Conservation (phyloP, 2,888 invertebrate genomes). For the Drosophila tanythrix region DNA sequence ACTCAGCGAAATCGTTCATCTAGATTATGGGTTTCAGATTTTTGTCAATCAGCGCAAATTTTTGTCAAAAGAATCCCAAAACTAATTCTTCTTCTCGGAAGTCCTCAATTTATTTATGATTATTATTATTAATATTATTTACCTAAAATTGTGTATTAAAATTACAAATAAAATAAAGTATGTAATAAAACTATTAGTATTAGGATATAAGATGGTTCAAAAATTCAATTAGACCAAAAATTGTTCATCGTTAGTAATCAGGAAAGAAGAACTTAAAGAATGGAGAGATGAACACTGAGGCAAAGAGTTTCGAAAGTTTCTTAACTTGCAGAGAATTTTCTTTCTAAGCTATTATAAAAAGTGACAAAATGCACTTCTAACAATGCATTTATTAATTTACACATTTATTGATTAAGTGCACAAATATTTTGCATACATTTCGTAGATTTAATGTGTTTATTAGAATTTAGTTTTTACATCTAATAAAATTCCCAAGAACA, state of each 20-base stretch:
- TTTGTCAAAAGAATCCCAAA: not conserved
- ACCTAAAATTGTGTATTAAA: not conserved
- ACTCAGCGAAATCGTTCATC: not conserved
- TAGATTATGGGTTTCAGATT: not conserved
- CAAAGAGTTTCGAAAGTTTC: not conserved
- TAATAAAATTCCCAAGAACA: not conserved
- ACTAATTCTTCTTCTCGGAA: not conserved
- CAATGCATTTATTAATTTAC: not conserved
- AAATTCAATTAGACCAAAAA: not conserved
- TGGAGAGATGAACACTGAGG: rapidly evolving
- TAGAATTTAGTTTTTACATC: not conserved
- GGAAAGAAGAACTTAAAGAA: not conserved
- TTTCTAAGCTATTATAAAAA: not conserved
- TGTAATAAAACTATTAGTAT: not conserved
- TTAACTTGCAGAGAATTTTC: not conserved
- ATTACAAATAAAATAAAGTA: not conserved
- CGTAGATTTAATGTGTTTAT: not conserved
- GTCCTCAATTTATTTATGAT: not conserved
- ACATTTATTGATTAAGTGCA: not conserved
- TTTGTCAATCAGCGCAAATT: not conserved
- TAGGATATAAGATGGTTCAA: not conserved
- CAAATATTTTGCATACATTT: not conserved
- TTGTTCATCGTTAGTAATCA: not conserved
- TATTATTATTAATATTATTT: not conserved
- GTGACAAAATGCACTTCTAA: not conserved